Percentiles rank a stretch among this genome's conserved stretches.
These are phyloP conservation scores for Picathartes gymnocephalus DNA, from an alignment of 2,113 vertebrate species.

Conservation along the genomic window DNA sequence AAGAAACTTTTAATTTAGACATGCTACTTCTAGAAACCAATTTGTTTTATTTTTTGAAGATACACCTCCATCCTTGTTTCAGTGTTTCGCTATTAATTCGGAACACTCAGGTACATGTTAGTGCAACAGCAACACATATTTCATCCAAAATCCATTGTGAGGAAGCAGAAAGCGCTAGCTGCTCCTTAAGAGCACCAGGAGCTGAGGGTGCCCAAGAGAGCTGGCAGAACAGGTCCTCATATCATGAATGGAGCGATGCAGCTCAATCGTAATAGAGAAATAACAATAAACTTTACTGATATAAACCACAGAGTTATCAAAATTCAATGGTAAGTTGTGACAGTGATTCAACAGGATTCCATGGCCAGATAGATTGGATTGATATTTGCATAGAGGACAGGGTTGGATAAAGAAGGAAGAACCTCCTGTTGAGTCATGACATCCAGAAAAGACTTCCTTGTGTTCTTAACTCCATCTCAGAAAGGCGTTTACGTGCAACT, in stretches of 20 bases:
- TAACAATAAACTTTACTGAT: no score
- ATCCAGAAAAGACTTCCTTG: background rate
- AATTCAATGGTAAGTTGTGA: background rate
- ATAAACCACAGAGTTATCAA: background rate
- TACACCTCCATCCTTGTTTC: background rate
- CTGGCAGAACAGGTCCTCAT: fast-evolving
- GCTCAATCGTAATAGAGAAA: background rate
- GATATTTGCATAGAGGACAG: background rate
- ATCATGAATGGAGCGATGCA: background rate
- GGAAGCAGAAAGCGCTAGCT: background rate
- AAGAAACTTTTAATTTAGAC: background rate
- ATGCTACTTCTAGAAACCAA: background rate
- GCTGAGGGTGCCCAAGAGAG: background rate
- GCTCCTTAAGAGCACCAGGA: background rate
- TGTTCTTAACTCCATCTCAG: background rate
- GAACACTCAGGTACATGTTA: background rate
- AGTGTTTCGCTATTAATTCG: background rate
- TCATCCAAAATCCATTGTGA: background rate
- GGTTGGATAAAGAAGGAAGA: background rate
- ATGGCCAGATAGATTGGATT: background rate
- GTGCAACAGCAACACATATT: background rate
- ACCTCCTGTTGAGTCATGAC: background rate
- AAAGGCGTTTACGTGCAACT: background rate
- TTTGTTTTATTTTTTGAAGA: background rate
- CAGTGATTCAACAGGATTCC: background rate